A percentile compares a stretch with the other conserved stretches of the same genome.
phyloP scores from a whole-genome alignment of 2,113 vertebrate species.

The Ceyx melanurus region DNA sequence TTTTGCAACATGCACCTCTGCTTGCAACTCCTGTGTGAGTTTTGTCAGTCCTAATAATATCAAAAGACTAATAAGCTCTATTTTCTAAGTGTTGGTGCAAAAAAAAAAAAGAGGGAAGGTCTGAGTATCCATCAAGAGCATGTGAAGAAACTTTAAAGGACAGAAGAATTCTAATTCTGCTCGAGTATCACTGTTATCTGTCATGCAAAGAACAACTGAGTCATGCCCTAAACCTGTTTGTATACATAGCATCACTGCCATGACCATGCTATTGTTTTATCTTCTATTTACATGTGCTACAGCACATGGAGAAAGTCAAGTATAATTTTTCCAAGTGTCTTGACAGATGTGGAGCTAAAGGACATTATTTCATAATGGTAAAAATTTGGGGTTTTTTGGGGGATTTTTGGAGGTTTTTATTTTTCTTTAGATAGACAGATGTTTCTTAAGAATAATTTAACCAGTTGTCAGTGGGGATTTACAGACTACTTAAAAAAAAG shows the following conservation, averaged over 20 bases:
- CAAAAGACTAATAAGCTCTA: background rate
- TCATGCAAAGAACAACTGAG: background rate
- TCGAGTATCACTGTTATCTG: background rate
- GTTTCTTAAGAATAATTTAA: background rate
- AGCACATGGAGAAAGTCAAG: background rate
- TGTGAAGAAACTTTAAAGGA: conserved; percentile 4
- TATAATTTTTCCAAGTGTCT: background rate
- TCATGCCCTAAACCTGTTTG: background rate
- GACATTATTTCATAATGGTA: background rate
- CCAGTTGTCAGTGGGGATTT: conserved; percentile 33
- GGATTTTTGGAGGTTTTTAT: background rate
- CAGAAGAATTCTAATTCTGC: background rate
- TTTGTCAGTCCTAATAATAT: conserved; percentile 19
- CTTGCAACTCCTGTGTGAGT: background rate
- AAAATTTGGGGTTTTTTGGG: background rate
- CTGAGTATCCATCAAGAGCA: background rate
- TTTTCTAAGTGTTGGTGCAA: background rate
- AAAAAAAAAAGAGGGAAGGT: conserved; percentile 22
- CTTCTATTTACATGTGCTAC: background rate
- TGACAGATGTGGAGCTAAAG: background rate
- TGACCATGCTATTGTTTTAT: background rate
- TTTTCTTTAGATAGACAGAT: background rate
- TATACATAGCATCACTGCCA: background rate
- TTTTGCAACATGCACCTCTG: background rate
- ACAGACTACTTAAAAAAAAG: conserved; percentile 9